Evolutionary conservation across 2,113 vertebrate genomes (phyloP), one percentile per base, ranked within the genome.

Genomic region (Stigmatopora nigra): DNA sequence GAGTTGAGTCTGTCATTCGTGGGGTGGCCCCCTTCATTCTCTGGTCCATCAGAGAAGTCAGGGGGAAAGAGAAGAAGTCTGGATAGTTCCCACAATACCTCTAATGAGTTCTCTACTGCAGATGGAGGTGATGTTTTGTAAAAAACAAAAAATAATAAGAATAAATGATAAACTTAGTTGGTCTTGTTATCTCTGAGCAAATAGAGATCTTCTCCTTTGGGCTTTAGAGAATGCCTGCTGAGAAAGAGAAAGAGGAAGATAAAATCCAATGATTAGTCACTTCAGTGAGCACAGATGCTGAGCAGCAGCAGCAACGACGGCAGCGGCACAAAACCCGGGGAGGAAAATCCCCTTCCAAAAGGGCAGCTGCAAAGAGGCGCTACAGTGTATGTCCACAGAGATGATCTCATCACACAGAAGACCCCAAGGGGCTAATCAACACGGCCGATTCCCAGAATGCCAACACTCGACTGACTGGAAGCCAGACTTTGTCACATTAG

Each of bases 31-130:
- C 88, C 84, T 87, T 89, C 75, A 87, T 85, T 88, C 86, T 89
- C 85, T 89, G 88, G 79, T 89, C 88, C 88, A 89, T 89, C 86
- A 86, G 86, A 89, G 85, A 80, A 78, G 82, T 83, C 76, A 72
- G 73, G 86, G 84, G 85, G 82, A 82, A 76, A 76, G 66, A 41
- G 47, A 36, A 63, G 47, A 69, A 64, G 47, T 64, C 63, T 69
- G 52, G 47, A 58, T 36, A 61, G 60, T 73, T 80, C 67, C 84
- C 84, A 86, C 80, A 78, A 78, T 79, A 71, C 73, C 60, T 60
- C 65, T 25, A 36, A 14, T 56, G 44, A 59, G 51, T 61, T 55
- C 5, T 55, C 75, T n/a, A n/a, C 20, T 16, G 49, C 59, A 80
- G 76, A 64, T 74, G 62, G 60, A 47, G 35, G 65, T 74, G 46